These are phyloP conservation scores for Furcula furcula DNA, from an alignment of 2,888 invertebrate species.

Conservation along the genomic window DNA sequence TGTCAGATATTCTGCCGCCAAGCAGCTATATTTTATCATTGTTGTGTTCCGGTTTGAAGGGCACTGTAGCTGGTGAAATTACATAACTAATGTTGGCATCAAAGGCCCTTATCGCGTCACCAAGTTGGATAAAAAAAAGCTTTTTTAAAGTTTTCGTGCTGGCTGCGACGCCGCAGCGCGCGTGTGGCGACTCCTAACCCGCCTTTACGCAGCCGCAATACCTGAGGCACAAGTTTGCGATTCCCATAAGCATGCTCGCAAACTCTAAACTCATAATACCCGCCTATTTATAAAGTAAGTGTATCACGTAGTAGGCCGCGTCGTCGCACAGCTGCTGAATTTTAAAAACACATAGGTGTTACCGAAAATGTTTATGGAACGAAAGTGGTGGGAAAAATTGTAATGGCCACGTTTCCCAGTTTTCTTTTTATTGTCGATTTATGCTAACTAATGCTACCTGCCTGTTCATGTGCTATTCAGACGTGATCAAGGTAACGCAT, in stretches of 20 bases:
- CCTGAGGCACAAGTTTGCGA: constrained; percentile 29
- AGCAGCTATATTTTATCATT: too few species aligned
- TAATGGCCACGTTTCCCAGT: constrained; percentile 41
- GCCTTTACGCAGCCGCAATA: constrained; percentile 29
- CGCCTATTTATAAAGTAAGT: constrained; percentile 72
- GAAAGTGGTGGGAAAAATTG: constrained; percentile 45
- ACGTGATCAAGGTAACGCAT: constrained; percentile 35
- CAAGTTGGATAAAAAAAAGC: too few species aligned
- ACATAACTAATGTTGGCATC: too few species aligned
- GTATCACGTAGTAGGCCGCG: constrained; percentile 74
- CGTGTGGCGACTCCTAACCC: constrained; percentile 42
- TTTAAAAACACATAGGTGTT: constrained; percentile 70
- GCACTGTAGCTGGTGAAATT: too few species aligned
- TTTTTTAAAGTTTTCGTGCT: constrained; percentile 16
- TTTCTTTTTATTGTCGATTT: constrained; percentile 65
- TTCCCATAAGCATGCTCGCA: constrained; percentile 42
- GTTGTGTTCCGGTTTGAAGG: too few species aligned
- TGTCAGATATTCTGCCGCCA: too few species aligned
- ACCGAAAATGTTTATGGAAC: constrained; percentile 62
- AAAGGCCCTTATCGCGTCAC: too few species aligned
- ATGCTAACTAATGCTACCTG: constrained; percentile 41
- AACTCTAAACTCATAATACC: constrained; percentile 47
- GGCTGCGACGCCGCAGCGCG: too few species aligned
- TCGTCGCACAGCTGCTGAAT: constrained; percentile 56
- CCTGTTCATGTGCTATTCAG: constrained; percentile 27